Evolutionary conservation across 2,797 vertebrate species (phyloP).

Genomic region (Girardinus metallicus): DNA sequence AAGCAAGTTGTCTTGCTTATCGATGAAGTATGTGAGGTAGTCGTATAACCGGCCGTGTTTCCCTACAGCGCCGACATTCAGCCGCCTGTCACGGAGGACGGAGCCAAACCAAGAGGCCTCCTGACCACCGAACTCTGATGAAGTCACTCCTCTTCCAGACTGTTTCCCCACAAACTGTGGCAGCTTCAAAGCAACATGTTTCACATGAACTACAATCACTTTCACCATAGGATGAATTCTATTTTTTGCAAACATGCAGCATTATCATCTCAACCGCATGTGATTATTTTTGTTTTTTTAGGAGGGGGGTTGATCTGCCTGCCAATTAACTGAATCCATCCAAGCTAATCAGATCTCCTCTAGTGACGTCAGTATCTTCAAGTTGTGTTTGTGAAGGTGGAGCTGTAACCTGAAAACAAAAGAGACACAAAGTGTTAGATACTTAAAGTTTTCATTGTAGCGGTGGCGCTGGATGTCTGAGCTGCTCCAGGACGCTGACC

Average conservation of each 20-base stretch:
- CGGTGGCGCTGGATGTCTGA: conserved; percentile 41
- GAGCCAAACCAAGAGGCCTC: conserved; percentile 84
- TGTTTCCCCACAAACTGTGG: conserved; percentile 22
- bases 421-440: conserved; percentile 6
- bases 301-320: not conserved
- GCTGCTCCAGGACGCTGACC: conserved; percentile 21
- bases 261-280: conserved; percentile 19
- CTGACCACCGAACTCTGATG: conserved; percentile 96
- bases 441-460: conserved; percentile 1
- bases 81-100: conserved; percentile 74
- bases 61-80: conserved; percentile 68
- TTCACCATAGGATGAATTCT: not conserved
- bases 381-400: not conserved
- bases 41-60: not conserved
- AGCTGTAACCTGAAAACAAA: not conserved
- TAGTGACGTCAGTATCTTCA: not conserved
- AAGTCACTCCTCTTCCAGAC: conserved; percentile 11
- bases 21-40: not conserved
- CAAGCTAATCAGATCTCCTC: conserved; percentile 31
- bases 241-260: conserved; percentile 6
- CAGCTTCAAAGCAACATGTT: conserved; percentile 29
- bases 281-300: not conserved
- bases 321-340: conserved; percentile 4
- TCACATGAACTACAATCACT: not conserved
- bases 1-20: not conserved